Evolutionary conservation across 2,797 vertebrate genomes (phyloP).

Genomic region (Loris lydekkerianus): DNA sequence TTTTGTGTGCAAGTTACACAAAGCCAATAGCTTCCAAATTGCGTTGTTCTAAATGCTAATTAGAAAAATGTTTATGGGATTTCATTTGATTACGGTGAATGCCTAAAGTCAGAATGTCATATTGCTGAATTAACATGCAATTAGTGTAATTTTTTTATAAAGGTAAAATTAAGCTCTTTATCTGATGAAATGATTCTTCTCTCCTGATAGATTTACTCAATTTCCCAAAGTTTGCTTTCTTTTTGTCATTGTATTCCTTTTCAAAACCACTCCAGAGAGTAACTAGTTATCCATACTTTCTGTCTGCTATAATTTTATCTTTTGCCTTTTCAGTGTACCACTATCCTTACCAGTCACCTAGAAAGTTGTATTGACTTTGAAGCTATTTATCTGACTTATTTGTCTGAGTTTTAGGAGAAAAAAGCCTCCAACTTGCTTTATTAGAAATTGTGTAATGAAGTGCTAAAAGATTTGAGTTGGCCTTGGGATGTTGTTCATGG

Average conservation of each 20-base stretch:
- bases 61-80: constrained; percentile 61
- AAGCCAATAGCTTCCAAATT: constrained; percentile 71
- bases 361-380: constrained; percentile 42
- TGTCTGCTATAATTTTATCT: constrained; percentile 27
- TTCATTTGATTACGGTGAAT: constrained; percentile 64
- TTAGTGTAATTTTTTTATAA: constrained; percentile 56
- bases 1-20: constrained; percentile 64
- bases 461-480: constrained; percentile 7
- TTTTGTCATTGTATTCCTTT: constrained; percentile 66
- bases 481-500: not conserved
- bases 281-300: constrained; percentile 23
- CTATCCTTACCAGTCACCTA: constrained; percentile 59
- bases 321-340: constrained; percentile 55
- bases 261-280: not conserved
- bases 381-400: constrained; percentile 32
- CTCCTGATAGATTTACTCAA: not conserved
- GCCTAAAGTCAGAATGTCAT: constrained; percentile 64
- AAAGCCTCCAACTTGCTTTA: not conserved
- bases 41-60: constrained; percentile 52
- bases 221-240: constrained; percentile 63
- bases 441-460: constrained; percentile 54
- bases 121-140: constrained; percentile 48
- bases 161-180: constrained; percentile 62
- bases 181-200: constrained; percentile 55
- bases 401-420: not conserved